phyloP scores from a whole-genome alignment of 2,797 vertebrate genomes.

The Myiotriccus ornatus region DNA sequence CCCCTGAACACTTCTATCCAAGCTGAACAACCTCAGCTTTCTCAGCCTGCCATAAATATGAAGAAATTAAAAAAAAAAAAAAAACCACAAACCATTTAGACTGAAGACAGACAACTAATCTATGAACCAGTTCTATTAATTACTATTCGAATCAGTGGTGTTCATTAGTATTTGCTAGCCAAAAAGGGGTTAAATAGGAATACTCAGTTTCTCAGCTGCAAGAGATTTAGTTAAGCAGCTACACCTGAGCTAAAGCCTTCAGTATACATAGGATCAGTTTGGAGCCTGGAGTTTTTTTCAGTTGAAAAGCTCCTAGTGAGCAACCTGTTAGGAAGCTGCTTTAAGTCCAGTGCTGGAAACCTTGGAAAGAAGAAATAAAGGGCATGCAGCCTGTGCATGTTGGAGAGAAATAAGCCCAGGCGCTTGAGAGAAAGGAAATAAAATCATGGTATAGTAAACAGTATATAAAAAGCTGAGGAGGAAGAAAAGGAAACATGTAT shows the following conservation, averaged over 20 bases:
- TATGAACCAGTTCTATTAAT: not conserved
- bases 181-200: not conserved
- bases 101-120: not conserved
- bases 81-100: not conserved
- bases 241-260: not conserved
- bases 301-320: not conserved
- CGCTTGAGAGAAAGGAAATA: not conserved
- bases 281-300: accelerated
- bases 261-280: not conserved
- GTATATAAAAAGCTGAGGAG: not conserved
- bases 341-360: not conserved
- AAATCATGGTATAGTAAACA: not conserved
- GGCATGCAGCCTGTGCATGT: not conserved
- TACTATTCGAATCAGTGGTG: not conserved
- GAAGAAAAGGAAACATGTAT: not conserved
- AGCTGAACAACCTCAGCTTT: not conserved
- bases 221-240: not conserved
- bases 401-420: not conserved
- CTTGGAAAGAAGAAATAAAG: not conserved
- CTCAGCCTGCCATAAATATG: not conserved
- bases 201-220: not conserved
- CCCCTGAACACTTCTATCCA: not conserved
- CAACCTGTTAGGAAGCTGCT: not conserved
- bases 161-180: not conserved
- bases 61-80: too few relatives aligned